Conservation (phyloP, 2,113 vertebrate species). For the Gymnogyps californianus region DNA sequence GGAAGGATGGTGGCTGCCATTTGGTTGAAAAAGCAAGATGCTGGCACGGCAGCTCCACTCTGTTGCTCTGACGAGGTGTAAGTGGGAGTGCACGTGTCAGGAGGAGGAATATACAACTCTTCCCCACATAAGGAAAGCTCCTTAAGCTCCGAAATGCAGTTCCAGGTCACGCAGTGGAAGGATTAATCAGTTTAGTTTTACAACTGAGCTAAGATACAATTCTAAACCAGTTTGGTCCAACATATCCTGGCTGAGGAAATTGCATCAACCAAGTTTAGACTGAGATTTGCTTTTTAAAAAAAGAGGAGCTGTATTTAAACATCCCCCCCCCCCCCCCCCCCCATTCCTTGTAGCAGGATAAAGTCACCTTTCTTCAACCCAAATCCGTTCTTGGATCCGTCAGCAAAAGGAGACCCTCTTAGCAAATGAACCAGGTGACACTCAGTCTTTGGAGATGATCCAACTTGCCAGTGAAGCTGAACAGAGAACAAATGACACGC, state of each 20-base stretch:
- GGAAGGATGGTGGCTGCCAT: neutral
- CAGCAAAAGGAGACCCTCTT: neutral
- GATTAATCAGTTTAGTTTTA: neutral
- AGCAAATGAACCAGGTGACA: neutral
- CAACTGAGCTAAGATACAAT: neutral
- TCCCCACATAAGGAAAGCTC: neutral
- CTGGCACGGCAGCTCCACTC: neutral
- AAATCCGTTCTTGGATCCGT: neutral
- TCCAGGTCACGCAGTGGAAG: neutral
- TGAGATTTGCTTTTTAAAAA: neutral
- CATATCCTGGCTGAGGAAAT: neutral
- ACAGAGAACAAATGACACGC: neutral
- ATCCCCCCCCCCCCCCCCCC: fast-evolving
- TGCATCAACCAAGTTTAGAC: neutral
- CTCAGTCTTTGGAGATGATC: neutral
- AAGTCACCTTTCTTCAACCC: neutral
- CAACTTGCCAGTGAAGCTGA: neutral
- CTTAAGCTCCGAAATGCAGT: neutral
- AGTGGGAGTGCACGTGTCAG: neutral
- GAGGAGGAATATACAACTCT: neutral
- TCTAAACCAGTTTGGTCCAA: neutral
- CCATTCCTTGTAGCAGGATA: neutral
- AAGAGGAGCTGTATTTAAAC: neutral
- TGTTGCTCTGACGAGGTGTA: neutral
- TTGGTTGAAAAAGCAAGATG: neutral